Percentiles rank a stretch among this genome's conserved stretches.
Evolutionary conservation across 92 coral and sea anemone species (phyloP).

Genomic region (Actinernus sp.): DNA sequence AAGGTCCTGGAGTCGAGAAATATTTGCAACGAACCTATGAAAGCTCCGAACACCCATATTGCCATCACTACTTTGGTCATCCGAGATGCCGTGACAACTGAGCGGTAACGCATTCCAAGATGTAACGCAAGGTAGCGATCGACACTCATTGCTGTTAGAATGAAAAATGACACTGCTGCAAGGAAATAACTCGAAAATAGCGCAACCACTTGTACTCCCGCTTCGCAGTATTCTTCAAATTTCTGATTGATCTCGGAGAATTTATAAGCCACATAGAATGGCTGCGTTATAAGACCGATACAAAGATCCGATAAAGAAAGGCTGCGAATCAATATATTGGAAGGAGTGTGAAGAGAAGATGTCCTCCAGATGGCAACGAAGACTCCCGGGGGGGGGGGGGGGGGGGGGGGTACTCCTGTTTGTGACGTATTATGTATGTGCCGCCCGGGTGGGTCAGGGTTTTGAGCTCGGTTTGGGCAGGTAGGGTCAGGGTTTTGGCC

Average conservation of each 20-base stretch:
- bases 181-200: constrained; percentile 9
- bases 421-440: too few relatives aligned
- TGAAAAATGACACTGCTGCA: background rate
- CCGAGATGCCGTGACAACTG: constrained; percentile 10
- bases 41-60: constrained; percentile 4
- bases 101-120: constrained; percentile 25
- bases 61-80: background rate
- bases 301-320: constrained; percentile 11
- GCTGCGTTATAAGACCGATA: constrained; percentile 8
- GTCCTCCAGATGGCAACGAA: constrained; percentile 20
- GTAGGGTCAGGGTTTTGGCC: too few relatives aligned
- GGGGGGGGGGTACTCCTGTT: too few relatives aligned
- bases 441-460: too few relatives aligned
- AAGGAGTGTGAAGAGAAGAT: constrained; percentile 13
- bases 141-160: constrained; percentile 15
- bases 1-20: background rate
- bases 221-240: constrained; percentile 7
- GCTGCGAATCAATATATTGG: constrained; percentile 6
- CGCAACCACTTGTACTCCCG: constrained; percentile 11
- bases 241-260: constrained; percentile 1
- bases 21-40: background rate
- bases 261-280: constrained; percentile 20
- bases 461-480: too few relatives aligned
- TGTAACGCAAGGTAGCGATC: constrained; percentile 15
- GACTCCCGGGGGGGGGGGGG: too few relatives aligned